Base-by-base conservation (phyloP, 2,113 vertebrate species). In the Hystrix cristata region DNA sequence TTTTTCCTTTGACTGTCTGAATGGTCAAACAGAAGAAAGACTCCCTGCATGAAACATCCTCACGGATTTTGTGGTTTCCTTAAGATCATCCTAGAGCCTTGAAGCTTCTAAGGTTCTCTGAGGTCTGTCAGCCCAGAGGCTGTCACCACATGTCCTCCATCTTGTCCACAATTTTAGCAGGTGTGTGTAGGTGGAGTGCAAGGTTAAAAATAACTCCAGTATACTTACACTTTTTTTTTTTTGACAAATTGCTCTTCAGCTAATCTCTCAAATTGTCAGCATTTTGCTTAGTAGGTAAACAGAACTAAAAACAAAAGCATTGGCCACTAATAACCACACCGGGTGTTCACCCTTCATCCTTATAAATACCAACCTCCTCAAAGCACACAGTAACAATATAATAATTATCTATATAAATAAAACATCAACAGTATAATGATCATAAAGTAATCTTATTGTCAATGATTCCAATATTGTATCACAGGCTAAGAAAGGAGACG, bases 201-300 rank as follows among this genome's bases (percentile, higher is more conserved):
- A 90, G 97, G 65, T 76, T 95, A 94, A 96, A 97, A 94, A 89
- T 95, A 96, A 90, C 92, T 87, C 88, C 76, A 96, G 87, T 97
- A 93, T 98, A 98, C 91, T 97, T 87, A 97, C 23, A 12, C 90
- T 97, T 97, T 92, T 96, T 96, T 96, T 96, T 62, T 97, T 97
- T 95, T 65, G 76, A 48, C 48, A 96, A 95, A 53, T 82, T 87
- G 53, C 80, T 81, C 7, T 87, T 95, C 74, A 65, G 74, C 10
- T 64, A 91, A 90, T 38, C 51, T 82, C 53, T 93, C 67, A 95
- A 91, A 43, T 89, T 83, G 55, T 87, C 46, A 95, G 34, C 31
- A 72, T 62, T 95, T 95, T 92, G 34, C 27, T 85, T 55, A 90
- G 67, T 80, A 46, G 15, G 67, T 95, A 51, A 71, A 84, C 12